Evolutionary conservation across 1,140 invertebrate species (phyloP).

Genomic region (Macrobrachium rosenbergii): DNA sequence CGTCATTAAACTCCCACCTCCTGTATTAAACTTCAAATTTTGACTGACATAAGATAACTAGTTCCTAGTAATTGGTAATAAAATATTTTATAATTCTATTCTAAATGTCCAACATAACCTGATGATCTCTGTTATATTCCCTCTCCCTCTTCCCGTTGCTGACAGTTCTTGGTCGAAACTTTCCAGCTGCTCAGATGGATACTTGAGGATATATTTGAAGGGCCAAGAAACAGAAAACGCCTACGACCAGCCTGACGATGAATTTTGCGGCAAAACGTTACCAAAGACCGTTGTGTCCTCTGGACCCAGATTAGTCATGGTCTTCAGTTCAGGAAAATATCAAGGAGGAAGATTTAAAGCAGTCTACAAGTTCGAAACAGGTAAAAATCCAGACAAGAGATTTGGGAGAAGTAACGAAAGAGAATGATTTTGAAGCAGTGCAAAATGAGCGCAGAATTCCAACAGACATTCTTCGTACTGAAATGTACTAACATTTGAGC

Average conservation of each 20-base stretch:
- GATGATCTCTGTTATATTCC: background rate
- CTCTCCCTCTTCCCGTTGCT: background rate
- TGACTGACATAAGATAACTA: too few species aligned
- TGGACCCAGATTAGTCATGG: constrained; percentile 92
- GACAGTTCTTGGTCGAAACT: background rate
- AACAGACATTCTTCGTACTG: too few species aligned
- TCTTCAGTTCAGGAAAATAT: constrained; percentile 90
- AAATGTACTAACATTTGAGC: too few species aligned
- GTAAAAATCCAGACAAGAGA: constrained; percentile 70
- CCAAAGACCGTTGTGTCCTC: constrained; percentile 84
- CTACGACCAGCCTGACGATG: constrained; percentile 93
- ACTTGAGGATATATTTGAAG: constrained; percentile 91
- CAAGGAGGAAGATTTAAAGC: constrained; percentile 94
- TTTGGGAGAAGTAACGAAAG: background rate
- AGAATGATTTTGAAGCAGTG: too few species aligned
- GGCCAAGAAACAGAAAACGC: constrained; percentile 93
- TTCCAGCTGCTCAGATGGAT: constrained; percentile 86
- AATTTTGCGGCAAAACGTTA: constrained; percentile 84
- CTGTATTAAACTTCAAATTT: too few species aligned
- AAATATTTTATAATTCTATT: too few species aligned
- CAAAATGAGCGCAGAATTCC: too few species aligned
- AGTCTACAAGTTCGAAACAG: constrained; percentile 89
- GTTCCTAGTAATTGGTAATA: too few species aligned
- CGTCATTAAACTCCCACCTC: too few species aligned
- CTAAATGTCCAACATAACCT: background rate